These are phyloP conservation scores for Leptopilina clavipes DNA, from an alignment of 1,140 invertebrate species.

Conservation along the genomic window DNA sequence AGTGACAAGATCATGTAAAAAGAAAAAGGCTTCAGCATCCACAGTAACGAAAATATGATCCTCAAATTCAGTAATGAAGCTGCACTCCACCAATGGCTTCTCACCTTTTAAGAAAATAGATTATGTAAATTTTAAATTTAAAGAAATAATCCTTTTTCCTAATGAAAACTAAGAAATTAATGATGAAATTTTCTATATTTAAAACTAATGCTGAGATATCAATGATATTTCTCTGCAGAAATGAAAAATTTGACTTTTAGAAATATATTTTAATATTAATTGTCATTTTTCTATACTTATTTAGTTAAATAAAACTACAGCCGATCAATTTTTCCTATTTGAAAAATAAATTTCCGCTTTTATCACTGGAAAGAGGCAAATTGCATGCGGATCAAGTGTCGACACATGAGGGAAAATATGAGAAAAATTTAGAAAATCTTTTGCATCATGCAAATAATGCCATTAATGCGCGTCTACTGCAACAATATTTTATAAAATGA, in stretches of 20 bases:
- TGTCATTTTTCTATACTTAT: too few species aligned
- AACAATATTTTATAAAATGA: not conserved
- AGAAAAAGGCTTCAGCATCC: conserved; percentile 98
- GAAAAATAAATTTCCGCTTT: too few species aligned
- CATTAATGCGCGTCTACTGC: not conserved
- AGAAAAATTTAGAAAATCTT: too few species aligned
- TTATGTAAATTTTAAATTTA: not conserved
- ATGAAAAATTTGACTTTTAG: too few species aligned
- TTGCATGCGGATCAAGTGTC: too few species aligned
- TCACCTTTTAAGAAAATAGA: conserved; percentile 77
- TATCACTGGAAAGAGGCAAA: too few species aligned
- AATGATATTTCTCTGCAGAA: too few species aligned
- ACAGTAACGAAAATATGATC: conserved; percentile 99
- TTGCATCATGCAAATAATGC: too few species aligned
- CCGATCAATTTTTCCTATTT: too few species aligned
- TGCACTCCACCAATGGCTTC: conserved; percentile 94
- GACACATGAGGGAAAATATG: too few species aligned
- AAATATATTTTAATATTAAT: too few species aligned
- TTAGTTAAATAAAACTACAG: too few species aligned
- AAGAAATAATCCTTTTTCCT: not conserved
- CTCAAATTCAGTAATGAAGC: conserved; percentile 98
- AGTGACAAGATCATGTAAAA: conserved; percentile 96
- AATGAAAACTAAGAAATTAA: not conserved
- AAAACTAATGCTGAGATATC: not conserved
- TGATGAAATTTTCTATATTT: not conserved